These are phyloP conservation scores for Tigriopus japonicus DNA, from an alignment of 1,140 invertebrate genomes.

Conservation along the genomic window DNA sequence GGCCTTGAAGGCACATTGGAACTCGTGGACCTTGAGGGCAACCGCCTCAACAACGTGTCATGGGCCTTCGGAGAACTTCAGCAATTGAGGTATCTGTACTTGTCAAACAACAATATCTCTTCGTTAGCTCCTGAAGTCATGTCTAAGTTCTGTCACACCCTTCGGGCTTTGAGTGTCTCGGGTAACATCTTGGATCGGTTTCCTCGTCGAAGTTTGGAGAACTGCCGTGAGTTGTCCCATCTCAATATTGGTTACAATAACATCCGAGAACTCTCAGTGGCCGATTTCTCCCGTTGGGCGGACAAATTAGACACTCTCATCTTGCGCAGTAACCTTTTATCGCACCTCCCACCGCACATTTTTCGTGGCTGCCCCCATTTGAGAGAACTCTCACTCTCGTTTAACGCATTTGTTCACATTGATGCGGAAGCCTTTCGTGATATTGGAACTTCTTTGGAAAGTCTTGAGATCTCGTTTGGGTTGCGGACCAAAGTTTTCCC, in stretches of 20 bases:
- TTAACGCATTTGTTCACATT: slow-evolving; percentile 58
- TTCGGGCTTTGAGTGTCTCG: slow-evolving; percentile 55
- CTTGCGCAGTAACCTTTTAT: slow-evolving; percentile 61
- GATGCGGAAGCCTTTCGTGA: slow-evolving; percentile 53
- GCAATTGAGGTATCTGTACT: slow-evolving; percentile 53
- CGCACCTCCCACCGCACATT: slow-evolving; percentile 44
- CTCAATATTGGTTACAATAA: slow-evolving; percentile 70
- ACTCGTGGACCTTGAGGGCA: slow-evolving; percentile 61
- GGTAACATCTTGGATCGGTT: slow-evolving; percentile 53
- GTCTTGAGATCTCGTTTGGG: slow-evolving; percentile 63
- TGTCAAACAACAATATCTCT: slow-evolving; percentile 56
- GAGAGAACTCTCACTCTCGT: slow-evolving; percentile 66
- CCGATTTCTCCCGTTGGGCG: slow-evolving; percentile 58
- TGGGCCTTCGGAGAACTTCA: slow-evolving; percentile 41
- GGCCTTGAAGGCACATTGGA: slow-evolving; percentile 43
- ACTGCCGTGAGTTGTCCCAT: slow-evolving; percentile 48
- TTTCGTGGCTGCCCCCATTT: slow-evolving; percentile 42
- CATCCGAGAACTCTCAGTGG: slow-evolving; percentile 47
- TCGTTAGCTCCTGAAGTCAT: slow-evolving; percentile 56
- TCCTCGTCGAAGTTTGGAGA: slow-evolving; percentile 42
- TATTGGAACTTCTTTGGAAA: slow-evolving; percentile 48
- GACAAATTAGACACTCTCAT: slow-evolving; percentile 56
- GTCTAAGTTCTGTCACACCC: slow-evolving; percentile 41
- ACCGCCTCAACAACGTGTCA: slow-evolving; percentile 45
- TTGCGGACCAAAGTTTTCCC: slow-evolving; percentile 50